Evolutionary conservation across 2,888 invertebrate genomes (phyloP).

Genomic region (Trachelus troglodyta): DNA sequence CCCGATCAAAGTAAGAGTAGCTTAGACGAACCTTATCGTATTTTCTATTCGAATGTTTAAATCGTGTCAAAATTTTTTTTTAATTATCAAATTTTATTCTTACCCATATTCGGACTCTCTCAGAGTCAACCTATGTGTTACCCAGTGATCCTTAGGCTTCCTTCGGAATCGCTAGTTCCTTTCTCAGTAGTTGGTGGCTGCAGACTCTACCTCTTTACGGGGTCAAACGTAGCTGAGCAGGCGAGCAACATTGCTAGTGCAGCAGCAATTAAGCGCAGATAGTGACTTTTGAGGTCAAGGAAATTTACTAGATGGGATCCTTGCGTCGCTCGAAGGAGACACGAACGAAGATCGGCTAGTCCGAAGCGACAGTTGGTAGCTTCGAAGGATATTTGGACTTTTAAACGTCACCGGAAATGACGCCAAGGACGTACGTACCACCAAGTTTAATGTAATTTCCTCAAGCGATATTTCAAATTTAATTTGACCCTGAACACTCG

Average conservation of each 20-base stretch:
- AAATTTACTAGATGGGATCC: slow-evolving; percentile 1
- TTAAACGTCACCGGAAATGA: slow-evolving; percentile 1
- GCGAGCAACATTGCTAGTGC: not conserved
- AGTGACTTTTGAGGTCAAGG: slow-evolving; percentile 61
- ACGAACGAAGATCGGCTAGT: not conserved
- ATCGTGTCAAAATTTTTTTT: not conserved
- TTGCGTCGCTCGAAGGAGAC: not conserved
- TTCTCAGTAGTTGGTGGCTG: not conserved
- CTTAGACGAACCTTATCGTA: not conserved
- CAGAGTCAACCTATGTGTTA: not conserved
- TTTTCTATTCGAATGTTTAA: not conserved
- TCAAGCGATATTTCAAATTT: not conserved
- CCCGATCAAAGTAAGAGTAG: slow-evolving; percentile 23
- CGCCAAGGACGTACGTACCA: not conserved
- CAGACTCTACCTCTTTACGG: not conserved
- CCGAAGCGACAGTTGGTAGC: not conserved
- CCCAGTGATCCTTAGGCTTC: not conserved
- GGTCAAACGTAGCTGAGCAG: not conserved
- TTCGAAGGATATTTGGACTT: not conserved
- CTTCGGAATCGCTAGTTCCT: not conserved
- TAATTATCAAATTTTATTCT: not conserved
- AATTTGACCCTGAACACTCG: not conserved
- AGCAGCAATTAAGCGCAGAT: not conserved
- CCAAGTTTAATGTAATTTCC: not conserved
- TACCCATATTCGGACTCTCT: not conserved